Evolutionary conservation across 2,888 invertebrate genomes (phyloP).

Genomic region (Trisateles emortualis): DNA sequence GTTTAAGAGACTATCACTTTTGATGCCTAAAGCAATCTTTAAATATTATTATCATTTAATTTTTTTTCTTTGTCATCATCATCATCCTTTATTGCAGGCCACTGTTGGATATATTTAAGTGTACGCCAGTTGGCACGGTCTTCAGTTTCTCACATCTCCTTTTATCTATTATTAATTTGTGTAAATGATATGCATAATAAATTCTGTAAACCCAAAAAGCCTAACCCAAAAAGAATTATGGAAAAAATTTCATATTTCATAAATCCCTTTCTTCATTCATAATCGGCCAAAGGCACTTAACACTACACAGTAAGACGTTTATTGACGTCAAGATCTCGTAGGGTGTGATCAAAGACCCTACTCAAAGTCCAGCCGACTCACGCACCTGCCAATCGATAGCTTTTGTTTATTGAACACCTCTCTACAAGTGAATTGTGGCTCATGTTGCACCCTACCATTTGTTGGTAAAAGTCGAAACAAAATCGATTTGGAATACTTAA

Average conservation of each 20-base stretch:
- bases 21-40: too few species aligned
- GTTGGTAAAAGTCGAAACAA: too few species aligned
- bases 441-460: constrained; percentile 23
- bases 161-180: too few species aligned
- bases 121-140: too few species aligned
- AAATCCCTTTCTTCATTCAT: constrained; percentile 39
- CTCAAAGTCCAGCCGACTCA: constrained; percentile 57
- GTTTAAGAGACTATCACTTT: too few species aligned
- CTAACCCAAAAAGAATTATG: not conserved
- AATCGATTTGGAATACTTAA: too few species aligned
- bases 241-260: constrained; percentile 9
- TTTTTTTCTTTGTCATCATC: too few species aligned
- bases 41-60: too few species aligned
- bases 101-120: too few species aligned
- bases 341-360: constrained; percentile 52
- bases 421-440: constrained; percentile 36
- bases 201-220: not conserved
- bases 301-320: constrained; percentile 47
- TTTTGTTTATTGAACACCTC: constrained; percentile 55
- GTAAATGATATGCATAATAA: not conserved
- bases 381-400: constrained; percentile 59
- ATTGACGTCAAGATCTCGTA: constrained; percentile 46
- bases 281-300: constrained; percentile 51
- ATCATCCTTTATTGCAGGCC: too few species aligned
- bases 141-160: too few species aligned